These are phyloP conservation scores for Oreochromis aureus DNA, from an alignment of 2,113 vertebrate genomes.

Conservation along the genomic window DNA sequence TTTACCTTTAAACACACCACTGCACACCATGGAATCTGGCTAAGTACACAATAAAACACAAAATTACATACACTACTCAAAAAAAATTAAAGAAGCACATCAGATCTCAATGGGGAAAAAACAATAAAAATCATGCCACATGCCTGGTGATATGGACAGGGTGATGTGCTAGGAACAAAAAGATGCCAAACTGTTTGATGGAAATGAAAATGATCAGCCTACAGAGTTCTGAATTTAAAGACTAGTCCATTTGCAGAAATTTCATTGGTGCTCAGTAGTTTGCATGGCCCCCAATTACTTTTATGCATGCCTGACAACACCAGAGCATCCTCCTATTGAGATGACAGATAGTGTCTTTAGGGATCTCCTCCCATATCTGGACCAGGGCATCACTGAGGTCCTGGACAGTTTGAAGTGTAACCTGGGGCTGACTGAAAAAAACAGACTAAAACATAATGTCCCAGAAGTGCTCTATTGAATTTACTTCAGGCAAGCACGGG, in stretches of 20 bases:
- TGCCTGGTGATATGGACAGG: neutral
- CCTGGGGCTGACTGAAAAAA: neutral
- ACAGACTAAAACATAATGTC: neutral
- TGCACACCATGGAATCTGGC: neutral
- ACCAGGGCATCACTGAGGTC: neutral
- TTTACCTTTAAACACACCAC: slow-evolving; percentile 3
- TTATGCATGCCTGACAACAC: neutral
- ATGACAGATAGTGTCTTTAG: rapidly evolving
- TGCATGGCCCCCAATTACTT: neutral
- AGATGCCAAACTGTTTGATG: neutral
- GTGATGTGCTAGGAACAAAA: neutral
- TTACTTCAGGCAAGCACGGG: neutral
- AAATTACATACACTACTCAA: neutral
- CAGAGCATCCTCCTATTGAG: neutral
- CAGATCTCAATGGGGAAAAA: neutral
- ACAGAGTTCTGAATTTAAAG: neutral
- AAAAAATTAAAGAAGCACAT: neutral
- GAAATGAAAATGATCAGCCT: neutral
- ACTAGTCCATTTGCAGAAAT: neutral
- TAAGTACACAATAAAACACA: neutral
- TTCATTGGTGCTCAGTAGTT: neutral
- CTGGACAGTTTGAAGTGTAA: neutral
- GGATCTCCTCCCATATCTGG: neutral
- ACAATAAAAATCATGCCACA: neutral
- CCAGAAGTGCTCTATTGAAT: neutral